Percentiles rank a stretch among this genome's conserved stretches.
These are phyloP conservation scores for Phyllostomus hastatus DNA, from an alignment of 2,113 vertebrate species.

Conservation along the genomic window DNA sequence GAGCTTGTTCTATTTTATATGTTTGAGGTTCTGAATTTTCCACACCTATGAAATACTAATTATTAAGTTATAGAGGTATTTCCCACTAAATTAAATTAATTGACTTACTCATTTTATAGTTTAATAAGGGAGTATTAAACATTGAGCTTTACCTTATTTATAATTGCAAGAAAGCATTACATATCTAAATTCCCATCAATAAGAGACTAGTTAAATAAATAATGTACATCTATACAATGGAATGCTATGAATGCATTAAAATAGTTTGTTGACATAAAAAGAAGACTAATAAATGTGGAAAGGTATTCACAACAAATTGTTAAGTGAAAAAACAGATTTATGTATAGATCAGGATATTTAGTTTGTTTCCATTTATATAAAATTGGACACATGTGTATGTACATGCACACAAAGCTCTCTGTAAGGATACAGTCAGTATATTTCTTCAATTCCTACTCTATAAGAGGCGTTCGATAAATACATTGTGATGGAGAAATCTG, in stretches of 20 bases:
- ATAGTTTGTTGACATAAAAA: slow-evolving; percentile 39
- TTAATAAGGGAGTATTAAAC: slow-evolving; percentile 68
- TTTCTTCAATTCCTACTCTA: neutral
- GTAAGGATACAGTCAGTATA: neutral
- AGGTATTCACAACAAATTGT: neutral
- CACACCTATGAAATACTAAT: slow-evolving; percentile 74
- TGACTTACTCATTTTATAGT: slow-evolving; percentile 72
- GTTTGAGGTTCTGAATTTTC: slow-evolving; percentile 71
- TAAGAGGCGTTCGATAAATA: neutral
- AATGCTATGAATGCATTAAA: slow-evolving; percentile 25
- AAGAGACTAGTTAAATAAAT: slow-evolving; percentile 50
- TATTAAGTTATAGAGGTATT: slow-evolving; percentile 71
- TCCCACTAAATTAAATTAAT: slow-evolving; percentile 75
- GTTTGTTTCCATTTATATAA: neutral
- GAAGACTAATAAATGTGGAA: slow-evolving; percentile 27
- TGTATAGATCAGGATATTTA: neutral
- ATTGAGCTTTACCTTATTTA: slow-evolving; percentile 55
- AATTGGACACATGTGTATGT: neutral
- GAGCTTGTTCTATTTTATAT: slow-evolving; percentile 71
- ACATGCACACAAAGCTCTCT: neutral
- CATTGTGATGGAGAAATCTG: neutral
- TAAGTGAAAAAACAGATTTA: neutral
- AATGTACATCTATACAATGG: neutral
- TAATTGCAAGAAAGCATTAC: slow-evolving; percentile 54
- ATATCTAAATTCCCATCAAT: slow-evolving; percentile 50